Evolutionary conservation across 1,140 invertebrate genomes (phyloP), one percentile per base, ranked within the genome.

Genomic region (Drosophila seguyi): DNA sequence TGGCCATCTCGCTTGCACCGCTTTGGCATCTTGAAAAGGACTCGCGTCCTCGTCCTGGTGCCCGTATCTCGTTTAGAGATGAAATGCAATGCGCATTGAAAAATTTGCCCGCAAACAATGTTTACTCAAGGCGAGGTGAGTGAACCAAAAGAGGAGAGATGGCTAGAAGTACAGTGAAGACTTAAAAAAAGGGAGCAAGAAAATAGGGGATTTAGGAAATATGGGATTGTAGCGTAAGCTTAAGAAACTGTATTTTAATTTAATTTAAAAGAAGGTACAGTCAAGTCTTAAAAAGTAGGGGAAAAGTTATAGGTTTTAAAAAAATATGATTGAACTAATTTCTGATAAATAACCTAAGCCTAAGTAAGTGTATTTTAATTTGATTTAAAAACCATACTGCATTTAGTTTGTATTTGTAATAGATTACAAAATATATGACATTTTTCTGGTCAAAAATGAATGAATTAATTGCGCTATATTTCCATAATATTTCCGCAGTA

Each of bases 51-150:
- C 61, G 66, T 71, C 59, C 58, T 58, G 58, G 56, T 69, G 68
- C 50, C 66, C 62, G 74, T 91, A 91, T 91, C 90, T 91, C 67
- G 76, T 77, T 91, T 86, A 90, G 90, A 91, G 90, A 91, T 91
- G 90, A 91, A 91, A 91, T 91, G 90, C 90, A 91, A 91, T 91
- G 75, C 90, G 90, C 90, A 91, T 85, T 81, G 61, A 90, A 85
- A 85, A 81, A 85, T 73, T 86, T 78, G 48, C 71, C 45, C 38
- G 58, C 74, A 53, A 77, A 67, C 62, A 80, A 66, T 88, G 85
- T 88, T 84, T 90, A 63, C 85, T 45, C 42, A 90, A 67, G 58
- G 27, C 36, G 57, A 52, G 81, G 69, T 84, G 81, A 60, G 44
- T 71, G 59, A 60, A 69, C 69, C 66, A 71, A 82, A 61, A 82